Conservation (phyloP, 2,888 invertebrate species). For the Peribatodes rhomboidaria region DNA sequence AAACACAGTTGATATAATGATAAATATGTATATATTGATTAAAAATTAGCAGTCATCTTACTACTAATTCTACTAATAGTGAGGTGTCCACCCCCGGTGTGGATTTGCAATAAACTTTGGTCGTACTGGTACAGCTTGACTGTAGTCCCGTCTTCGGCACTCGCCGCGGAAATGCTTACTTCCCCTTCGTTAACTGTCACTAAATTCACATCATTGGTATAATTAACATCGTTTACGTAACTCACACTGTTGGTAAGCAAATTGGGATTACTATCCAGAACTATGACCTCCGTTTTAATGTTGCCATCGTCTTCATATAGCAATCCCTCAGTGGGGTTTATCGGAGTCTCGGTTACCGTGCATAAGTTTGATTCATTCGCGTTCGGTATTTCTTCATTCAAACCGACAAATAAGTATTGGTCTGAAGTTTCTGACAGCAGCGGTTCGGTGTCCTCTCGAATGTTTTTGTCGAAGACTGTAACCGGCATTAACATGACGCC, state of each 20-base stretch:
- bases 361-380: slow-evolving; percentile 45
- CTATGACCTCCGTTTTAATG: slow-evolving; percentile 62
- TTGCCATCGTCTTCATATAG: slow-evolving; percentile 63
- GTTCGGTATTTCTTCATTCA: slow-evolving; percentile 8
- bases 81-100: slow-evolving; percentile 64
- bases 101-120: slow-evolving; percentile 72
- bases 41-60: slow-evolving; percentile 74
- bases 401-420: slow-evolving; percentile 10
- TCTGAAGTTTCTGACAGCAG: slow-evolving; percentile 30
- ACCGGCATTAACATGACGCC: slow-evolving; percentile 46
- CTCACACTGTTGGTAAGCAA: slow-evolving; percentile 53
- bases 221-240: slow-evolving; percentile 52
- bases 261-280: slow-evolving; percentile 59
- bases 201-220: slow-evolving; percentile 61
- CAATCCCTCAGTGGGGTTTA: slow-evolving; percentile 53
- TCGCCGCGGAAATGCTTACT: slow-evolving; percentile 59
- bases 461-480: slow-evolving; percentile 19
- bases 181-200: slow-evolving; percentile 67
- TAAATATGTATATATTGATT: slow-evolving; percentile 29
- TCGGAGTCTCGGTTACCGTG: slow-evolving; percentile 55
- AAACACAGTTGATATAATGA: not conserved
- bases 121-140: slow-evolving; percentile 70
- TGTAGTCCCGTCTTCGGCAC: slow-evolving; percentile 60
- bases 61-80: slow-evolving; percentile 75
- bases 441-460: not conserved